phyloP scores from a whole-genome alignment of 2,888 invertebrate species.

The Coremacera marginata region DNA sequence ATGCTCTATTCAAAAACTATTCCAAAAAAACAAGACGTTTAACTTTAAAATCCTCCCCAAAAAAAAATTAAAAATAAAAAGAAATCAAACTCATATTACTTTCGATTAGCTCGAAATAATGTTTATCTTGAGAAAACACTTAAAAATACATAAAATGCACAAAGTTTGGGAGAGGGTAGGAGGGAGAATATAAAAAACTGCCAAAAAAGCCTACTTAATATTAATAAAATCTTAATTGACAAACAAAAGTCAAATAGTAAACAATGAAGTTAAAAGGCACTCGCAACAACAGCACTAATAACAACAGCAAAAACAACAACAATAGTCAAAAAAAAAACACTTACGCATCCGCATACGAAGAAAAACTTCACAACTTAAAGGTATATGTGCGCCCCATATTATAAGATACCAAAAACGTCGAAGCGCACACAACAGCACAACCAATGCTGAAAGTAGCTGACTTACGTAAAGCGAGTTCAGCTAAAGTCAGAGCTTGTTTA shows the following conservation, averaged over 20 bases:
- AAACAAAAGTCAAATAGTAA: conserved; percentile 27
- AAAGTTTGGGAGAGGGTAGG: neutral
- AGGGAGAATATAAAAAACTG: neutral
- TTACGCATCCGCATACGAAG: neutral
- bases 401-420: neutral
- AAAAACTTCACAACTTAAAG: neutral
- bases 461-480: conserved; percentile 19
- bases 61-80: too few relatives aligned
- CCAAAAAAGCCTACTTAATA: too few relatives aligned
- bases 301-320: neutral
- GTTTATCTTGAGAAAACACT: too few relatives aligned
- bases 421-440: neutral
- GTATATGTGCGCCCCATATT: neutral
- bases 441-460: neutral
- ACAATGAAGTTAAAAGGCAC: neutral
- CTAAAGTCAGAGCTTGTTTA: neutral
- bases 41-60: too few relatives aligned
- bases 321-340: neutral
- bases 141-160: too few relatives aligned
- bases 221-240: conserved; percentile 12
- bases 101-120: too few relatives aligned
- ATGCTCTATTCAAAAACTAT: too few relatives aligned
- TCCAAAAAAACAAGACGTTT: too few relatives aligned
- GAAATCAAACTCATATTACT: too few relatives aligned
- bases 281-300: neutral